Evolutionary conservation across 2,113 vertebrate genomes (phyloP), one percentile per base, ranked within the genome.

Genomic region (Lepisosteus oculatus): DNA sequence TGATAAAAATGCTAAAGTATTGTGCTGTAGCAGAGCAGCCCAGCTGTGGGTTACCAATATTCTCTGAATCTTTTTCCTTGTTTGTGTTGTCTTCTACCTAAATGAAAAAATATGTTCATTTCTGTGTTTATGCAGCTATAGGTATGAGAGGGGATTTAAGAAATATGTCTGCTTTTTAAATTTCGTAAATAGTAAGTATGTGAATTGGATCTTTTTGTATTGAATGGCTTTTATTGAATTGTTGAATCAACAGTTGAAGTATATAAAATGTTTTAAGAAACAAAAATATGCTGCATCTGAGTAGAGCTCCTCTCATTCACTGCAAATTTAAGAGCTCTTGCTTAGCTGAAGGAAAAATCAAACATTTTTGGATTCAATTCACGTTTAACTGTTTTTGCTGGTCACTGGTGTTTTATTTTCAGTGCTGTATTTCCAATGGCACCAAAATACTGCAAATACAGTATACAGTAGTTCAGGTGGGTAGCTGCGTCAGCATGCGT

Each of bases 281-380:
- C 43, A 69, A 43, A 45, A 73, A 47, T 11, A 17, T 74, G 8
- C 3, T 65, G 75, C 8, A 73, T 55, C 57, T 65, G 41, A 17
- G 70, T 68, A 0, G 0, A 43, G 44, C 43, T 71, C 70, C 63
- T 67, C 75, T 69, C 63, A 78, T 66, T 71, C 47, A 76, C 74
- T n/a, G 79, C 63, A 71, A 61, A 42, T 17, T 75, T 65, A 43
- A 68, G 72, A 70, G 72, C 41, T 45, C 54, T 8, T 70, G 69
- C 61, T 61, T 70, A 68, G 77, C 69, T 78, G 62, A 79, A 78
- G 43, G 68, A 73, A 64, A 84, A 72, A 66, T 29, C 29, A 29
- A 29, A 29, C 29, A 68, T 47, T 67, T 55, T 47, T 66, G 68
- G 78, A 12, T 12, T 42, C 61, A 61, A 55, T 6, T 14, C n/a